These are phyloP conservation scores for Thripadectes ignobilis DNA, from an alignment of 2,797 vertebrate species.

Conservation along the genomic window DNA sequence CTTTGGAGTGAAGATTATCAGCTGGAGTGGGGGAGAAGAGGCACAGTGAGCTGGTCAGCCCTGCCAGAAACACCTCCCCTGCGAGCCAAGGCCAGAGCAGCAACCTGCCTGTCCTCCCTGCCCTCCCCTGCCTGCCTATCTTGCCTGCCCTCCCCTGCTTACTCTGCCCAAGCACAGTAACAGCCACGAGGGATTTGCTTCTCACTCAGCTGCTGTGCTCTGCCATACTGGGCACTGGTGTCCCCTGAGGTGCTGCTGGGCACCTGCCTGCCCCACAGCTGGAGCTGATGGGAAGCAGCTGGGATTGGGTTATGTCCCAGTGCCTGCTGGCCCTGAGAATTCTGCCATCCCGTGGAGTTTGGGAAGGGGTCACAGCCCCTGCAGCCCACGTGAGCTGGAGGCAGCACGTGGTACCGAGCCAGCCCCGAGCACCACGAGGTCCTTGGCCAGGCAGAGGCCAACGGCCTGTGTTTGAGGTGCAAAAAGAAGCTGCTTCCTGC, in stretches of 20 bases:
- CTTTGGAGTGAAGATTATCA: slow-evolving; percentile 95
- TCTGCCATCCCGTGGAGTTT: accelerated
- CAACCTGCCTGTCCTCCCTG: neutral
- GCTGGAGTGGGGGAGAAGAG: slow-evolving; percentile 69
- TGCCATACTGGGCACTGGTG: neutral
- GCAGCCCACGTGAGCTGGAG: accelerated
- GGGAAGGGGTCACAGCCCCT: neutral
- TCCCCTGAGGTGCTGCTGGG: neutral
- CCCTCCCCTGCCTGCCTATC: neutral
- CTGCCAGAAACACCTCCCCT: neutral
- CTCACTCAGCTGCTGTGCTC: neutral
- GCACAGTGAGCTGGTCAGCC: neutral
- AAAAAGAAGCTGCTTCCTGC: neutral
- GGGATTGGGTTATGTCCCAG: accelerated
- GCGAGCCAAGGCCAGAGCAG: neutral
- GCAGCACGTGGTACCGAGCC: accelerated
- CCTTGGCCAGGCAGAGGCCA: neutral
- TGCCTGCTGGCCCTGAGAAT: accelerated
- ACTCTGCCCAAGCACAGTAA: neutral
- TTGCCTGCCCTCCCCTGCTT: neutral
- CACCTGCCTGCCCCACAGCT: neutral
- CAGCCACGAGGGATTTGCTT: neutral
- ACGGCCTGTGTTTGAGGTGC: neutral
- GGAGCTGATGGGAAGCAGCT: neutral
- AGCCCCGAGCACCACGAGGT: neutral